Evolutionary conservation across 2,888 invertebrate genomes (phyloP).

Genomic region (Epinotia nisella): DNA sequence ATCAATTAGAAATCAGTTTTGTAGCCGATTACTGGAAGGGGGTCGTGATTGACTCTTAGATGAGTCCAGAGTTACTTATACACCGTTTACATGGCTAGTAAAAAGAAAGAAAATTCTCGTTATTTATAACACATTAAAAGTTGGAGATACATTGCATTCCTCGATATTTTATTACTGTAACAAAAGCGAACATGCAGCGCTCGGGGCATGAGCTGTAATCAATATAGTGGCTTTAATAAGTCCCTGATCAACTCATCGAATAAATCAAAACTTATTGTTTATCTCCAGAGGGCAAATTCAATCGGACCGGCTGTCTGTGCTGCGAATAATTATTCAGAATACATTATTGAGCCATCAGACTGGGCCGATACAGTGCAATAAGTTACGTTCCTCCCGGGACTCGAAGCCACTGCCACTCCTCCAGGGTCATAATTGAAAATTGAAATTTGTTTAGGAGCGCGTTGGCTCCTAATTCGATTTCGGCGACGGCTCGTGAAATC

Average conservation of each 20-base stretch:
- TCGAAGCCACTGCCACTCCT: slow-evolving; percentile 63
- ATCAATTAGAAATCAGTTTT: not conserved
- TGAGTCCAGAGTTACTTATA: no score
- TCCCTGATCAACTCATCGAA: slow-evolving; percentile 43
- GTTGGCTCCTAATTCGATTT: slow-evolving; percentile 78
- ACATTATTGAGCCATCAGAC: slow-evolving; percentile 71
- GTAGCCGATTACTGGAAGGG: not conserved
- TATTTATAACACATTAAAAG: not conserved
- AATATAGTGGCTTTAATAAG: slow-evolving; percentile 36
- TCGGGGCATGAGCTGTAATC: slow-evolving; percentile 25
- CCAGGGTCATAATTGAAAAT: slow-evolving; percentile 80
- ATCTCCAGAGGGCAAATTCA: slow-evolving; percentile 67
- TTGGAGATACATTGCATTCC: slow-evolving; percentile 2
- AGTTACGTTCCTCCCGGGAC: slow-evolving; percentile 76
- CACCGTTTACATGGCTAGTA: not conserved
- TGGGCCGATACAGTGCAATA: slow-evolving; percentile 69
- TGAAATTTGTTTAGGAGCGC: slow-evolving; percentile 83
- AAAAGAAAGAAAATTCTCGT: no score
- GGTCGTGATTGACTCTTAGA: not conserved
- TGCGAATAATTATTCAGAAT: slow-evolving; percentile 77
- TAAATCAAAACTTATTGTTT: slow-evolving; percentile 59
- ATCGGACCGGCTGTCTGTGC: slow-evolving; percentile 60
- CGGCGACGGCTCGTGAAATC: slow-evolving; percentile 71
- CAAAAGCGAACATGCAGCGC: slow-evolving; percentile 14
- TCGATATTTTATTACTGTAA: not conserved